Evolutionary conservation across 30 jellyfish, hydroid and myxozoan genomes (phyloP), one percentile per base, ranked within the genome.

Genomic region (Calvadosia cruxmelitensis): DNA sequence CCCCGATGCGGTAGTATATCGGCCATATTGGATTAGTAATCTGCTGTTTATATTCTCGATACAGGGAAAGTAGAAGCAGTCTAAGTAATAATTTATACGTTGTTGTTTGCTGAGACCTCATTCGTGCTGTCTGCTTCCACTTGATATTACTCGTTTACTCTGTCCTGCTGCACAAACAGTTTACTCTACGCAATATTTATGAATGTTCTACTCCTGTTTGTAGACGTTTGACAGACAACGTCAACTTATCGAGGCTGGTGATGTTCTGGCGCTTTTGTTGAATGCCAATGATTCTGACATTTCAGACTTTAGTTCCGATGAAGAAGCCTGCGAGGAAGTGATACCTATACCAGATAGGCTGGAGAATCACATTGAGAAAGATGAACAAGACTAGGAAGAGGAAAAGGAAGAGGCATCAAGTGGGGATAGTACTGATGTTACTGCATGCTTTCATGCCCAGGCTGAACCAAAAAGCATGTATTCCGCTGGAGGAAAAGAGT

Each of bases 261-360:
- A 28, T 53, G 81, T 51, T 71, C 81, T 29, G 31, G 34, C 36
- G 36, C 68, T 51, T 27, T 57, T 71, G 52, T 80, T 71, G 5
- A 68, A 73, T 33, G 73, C 30, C 53, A 32, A 81, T 7, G 81
- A 71, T 27, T 71, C 81, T 25, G 81, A 71, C 15, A 5, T 50
- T 51, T 71, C 79, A 71, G 78, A 71, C 13, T 53, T 71, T 34
- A 32, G 79, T 27, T 57, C 52, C 53, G 81, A 71, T 71, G 81
- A 71, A 13, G 53, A 31, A 51, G 78, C 7, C 3, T 50, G 5
- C 64, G 71, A 71, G 25, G 81, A 49, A 25, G 71, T 29, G 71
- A 62, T 26, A 27, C 79, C 67, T 32, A 53, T 12, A 23, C 32
- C 27, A 1, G 70, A 64, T 16, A 64, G 66, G 2, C 3, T 10